Evolutionary conservation across 2,888 invertebrate species (phyloP).

Genomic region (Limnephilus auricula): DNA sequence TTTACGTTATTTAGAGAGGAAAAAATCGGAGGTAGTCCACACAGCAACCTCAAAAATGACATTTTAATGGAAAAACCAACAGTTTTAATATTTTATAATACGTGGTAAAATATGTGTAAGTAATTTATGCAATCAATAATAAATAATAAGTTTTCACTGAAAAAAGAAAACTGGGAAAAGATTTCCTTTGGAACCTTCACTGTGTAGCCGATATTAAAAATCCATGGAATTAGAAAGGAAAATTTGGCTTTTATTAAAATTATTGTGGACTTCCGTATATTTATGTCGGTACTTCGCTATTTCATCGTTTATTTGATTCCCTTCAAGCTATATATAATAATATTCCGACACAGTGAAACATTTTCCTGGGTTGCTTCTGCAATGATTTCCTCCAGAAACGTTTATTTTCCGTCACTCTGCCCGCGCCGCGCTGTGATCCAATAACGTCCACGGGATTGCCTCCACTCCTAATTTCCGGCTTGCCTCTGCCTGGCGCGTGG

Average conservation of each 20-base stretch:
- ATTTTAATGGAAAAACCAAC: no score
- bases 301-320: not conserved
- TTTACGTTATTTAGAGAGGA: no score
- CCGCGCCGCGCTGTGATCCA: slow-evolving; percentile 23
- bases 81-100: no score
- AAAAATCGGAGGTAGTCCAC: no score
- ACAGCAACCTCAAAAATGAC: no score
- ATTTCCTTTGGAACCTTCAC: no score
- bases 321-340: not conserved
- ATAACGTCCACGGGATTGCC: slow-evolving; percentile 17
- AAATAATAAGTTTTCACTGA: no score
- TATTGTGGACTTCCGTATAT: not conserved
- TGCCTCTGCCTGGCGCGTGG: not conserved
- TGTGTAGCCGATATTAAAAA: no score
- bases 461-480: not conserved
- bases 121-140: no score
- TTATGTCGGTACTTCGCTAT: not conserved
- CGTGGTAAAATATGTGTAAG: no score
- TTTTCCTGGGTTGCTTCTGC: not conserved
- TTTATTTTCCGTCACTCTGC: slow-evolving; percentile 38
- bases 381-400: slow-evolving; percentile 33
- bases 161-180: no score
- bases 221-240: not conserved
- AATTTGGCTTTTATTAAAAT: not conserved
- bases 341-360: not conserved